A percentile compares a stretch with the other conserved stretches of the same genome.
These are phyloP conservation scores for Drepanosiphum platanoidis DNA, from an alignment of 2,888 invertebrate genomes.

Conservation along the genomic window DNA sequence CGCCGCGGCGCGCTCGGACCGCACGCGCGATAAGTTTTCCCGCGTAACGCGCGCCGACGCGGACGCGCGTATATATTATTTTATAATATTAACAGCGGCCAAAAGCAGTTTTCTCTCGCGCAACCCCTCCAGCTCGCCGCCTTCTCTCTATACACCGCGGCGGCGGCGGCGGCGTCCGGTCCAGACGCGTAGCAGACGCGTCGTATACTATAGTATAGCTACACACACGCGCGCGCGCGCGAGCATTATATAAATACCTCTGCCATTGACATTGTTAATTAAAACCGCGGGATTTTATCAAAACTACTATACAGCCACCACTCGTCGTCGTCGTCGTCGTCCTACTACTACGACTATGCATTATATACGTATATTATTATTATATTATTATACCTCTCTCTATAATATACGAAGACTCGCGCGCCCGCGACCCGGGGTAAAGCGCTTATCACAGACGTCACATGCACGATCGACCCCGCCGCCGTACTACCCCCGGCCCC, in stretches of 20 bases:
- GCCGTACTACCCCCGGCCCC: background rate
- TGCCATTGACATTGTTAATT: constrained; percentile 60
- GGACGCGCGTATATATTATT: constrained; percentile 14
- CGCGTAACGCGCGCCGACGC: constrained; percentile 34
- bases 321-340: too few species aligned
- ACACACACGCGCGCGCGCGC: background rate
- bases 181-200: constrained; percentile 55
- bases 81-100: constrained; percentile 41
- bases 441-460: constrained; percentile 57
- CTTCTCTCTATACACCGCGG: background rate
- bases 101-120: background rate
- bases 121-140: background rate
- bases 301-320: constrained; percentile 10
- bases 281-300: constrained; percentile 58
- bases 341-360: background rate
- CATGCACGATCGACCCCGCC: constrained; percentile 21
- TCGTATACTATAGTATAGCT: background rate
- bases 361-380: too few species aligned
- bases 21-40: constrained; percentile 34
- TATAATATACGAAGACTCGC: background rate
- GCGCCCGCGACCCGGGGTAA: background rate
- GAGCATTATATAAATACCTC: constrained; percentile 13
- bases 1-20: constrained; percentile 25
- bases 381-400: background rate
- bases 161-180: constrained; percentile 13